These are phyloP conservation scores for Eledona agricola DNA, from an alignment of 2,888 invertebrate genomes.

Conservation along the genomic window DNA sequence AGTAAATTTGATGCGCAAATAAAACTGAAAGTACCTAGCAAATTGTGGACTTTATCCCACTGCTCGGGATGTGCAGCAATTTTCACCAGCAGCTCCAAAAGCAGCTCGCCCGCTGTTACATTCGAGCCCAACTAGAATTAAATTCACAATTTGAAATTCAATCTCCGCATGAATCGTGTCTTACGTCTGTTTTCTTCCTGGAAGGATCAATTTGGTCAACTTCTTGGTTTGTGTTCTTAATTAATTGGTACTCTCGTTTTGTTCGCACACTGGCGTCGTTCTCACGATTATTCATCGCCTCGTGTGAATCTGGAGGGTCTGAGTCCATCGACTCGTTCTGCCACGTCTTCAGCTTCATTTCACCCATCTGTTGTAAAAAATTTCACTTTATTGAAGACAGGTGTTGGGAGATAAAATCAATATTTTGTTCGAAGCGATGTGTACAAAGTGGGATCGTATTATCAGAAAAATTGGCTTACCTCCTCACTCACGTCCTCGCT, in stretches of 20 bases:
- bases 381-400: too few species aligned
- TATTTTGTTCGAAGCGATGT: too few species aligned
- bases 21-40: slow-evolving; percentile 56
- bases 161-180: too few species aligned
- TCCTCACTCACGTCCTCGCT: too few species aligned
- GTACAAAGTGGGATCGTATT: too few species aligned
- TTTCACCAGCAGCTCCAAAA: slow-evolving; percentile 59
- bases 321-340: slow-evolving; percentile 5
- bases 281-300: slow-evolving; percentile 61
- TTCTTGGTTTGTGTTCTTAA: slow-evolving; percentile 59
- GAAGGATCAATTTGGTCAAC: slow-evolving; percentile 54
- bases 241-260: slow-evolving; percentile 60
- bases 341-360: too few species aligned
- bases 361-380: too few species aligned
- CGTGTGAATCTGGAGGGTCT: slow-evolving; percentile 59
- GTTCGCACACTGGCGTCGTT: slow-evolving; percentile 50
- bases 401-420: too few species aligned
- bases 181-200: too few species aligned
- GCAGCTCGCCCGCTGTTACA: slow-evolving; percentile 55
- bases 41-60: slow-evolving; percentile 59
- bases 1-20: slow-evolving; percentile 1
- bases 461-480: too few species aligned
- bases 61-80: slow-evolving; percentile 60
- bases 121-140: slow-evolving; percentile 8
- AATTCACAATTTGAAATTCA: too few species aligned